These are phyloP conservation scores for Platycnemis pennipes DNA, from an alignment of 2,888 invertebrate species.

Conservation along the genomic window DNA sequence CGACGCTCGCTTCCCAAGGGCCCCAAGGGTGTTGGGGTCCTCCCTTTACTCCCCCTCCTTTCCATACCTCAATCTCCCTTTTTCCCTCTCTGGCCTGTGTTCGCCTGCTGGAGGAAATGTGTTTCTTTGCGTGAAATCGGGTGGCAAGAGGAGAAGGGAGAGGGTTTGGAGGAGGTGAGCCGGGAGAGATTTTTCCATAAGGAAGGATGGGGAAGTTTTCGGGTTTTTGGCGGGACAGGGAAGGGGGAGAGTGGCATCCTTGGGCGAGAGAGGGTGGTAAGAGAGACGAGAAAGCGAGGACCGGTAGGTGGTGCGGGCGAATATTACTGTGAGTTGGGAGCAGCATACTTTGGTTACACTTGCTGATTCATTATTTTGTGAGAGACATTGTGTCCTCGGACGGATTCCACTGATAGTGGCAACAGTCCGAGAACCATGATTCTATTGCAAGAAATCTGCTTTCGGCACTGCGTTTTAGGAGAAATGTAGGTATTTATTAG, in stretches of 20 bases:
- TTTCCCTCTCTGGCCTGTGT: constrained; percentile 35
- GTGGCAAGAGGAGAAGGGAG: constrained; percentile 17
- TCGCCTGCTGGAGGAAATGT: constrained; percentile 66
- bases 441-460: not conserved
- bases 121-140: constrained; percentile 65
- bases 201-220: constrained; percentile 30
- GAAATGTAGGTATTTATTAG: not conserved
- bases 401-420: not conserved
- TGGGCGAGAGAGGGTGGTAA: not conserved
- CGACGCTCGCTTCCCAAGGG: not conserved
- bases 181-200: constrained; percentile 31
- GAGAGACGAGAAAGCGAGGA: not conserved
- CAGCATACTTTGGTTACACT: not conserved
- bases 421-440: not conserved
- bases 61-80: not conserved
- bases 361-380: not conserved
- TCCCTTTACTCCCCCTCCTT: too few species aligned
- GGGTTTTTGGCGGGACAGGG: not conserved
- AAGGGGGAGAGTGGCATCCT: not conserved
- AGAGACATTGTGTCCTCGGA: not conserved
- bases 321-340: not conserved
- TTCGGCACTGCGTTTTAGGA: not conserved
- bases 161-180: not conserved
- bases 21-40: constrained; percentile 5
- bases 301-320: not conserved